Conservation (phyloP, 2,888 invertebrate species). For the Eupithecia centaureata region DNA sequence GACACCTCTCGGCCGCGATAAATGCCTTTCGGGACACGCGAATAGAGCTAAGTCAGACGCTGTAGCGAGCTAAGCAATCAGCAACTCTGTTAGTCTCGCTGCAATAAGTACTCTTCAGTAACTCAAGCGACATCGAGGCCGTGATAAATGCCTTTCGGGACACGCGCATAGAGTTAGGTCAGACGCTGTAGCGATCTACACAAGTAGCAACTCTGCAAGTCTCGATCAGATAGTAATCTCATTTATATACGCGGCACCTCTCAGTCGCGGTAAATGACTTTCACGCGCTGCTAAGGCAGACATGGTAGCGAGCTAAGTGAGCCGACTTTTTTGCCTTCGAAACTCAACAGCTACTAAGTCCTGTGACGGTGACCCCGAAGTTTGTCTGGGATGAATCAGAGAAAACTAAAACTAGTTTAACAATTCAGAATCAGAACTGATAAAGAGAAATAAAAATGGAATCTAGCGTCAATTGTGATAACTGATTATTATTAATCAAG, state of each 20-base stretch:
- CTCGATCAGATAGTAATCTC: too few species aligned
- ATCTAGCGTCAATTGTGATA: too few species aligned
- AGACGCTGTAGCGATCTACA: conserved; percentile 38
- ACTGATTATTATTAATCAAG: too few species aligned
- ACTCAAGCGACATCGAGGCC: conserved; percentile 76
- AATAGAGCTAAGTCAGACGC: conserved; percentile 33
- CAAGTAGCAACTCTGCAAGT: conserved; percentile 1
- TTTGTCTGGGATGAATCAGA: too few species aligned
- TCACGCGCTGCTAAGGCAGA: too few species aligned
- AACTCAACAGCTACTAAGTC: not conserved
- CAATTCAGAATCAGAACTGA: not conserved
- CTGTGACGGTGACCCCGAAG: not conserved
- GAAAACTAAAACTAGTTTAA: too few species aligned
- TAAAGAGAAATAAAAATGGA: not conserved
- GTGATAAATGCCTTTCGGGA: conserved; percentile 71
- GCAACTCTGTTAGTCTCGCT: not conserved
- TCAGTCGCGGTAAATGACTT: too few species aligned
- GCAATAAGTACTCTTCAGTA: conserved; percentile 50
- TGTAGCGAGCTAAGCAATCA: conserved; percentile 33
- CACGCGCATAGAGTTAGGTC: conserved; percentile 35
- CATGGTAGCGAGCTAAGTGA: too few species aligned
- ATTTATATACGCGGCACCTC: too few species aligned
- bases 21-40: conserved; percentile 61
- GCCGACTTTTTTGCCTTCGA: not conserved
- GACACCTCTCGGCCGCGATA: conserved; percentile 74